Percentiles rank a stretch among this genome's conserved stretches.
phyloP scores from a whole-genome alignment of 2,113 vertebrate species.

The Onychostruthus taczanowskii region DNA sequence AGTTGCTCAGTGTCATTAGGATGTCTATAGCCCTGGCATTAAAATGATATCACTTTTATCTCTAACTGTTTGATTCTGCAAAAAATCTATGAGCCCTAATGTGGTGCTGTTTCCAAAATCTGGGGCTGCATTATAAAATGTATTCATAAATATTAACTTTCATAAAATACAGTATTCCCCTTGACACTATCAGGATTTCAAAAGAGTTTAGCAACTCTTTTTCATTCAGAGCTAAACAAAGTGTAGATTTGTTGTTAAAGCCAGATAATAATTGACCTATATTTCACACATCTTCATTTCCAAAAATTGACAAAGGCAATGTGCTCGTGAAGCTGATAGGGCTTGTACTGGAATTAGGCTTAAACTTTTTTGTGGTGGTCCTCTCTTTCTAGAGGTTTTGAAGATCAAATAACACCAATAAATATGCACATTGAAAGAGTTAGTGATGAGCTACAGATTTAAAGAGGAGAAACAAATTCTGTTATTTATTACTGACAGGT shows the following conservation, averaged over 20 bases:
- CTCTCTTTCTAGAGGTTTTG: not conserved
- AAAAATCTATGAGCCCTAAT: not conserved
- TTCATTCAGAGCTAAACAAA: not conserved
- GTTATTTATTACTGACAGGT: not conserved
- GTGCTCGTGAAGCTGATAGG: not conserved
- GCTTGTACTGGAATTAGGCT: not conserved
- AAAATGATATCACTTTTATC: not conserved
- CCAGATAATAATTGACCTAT: conserved; percentile 13
- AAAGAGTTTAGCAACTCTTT: not conserved
- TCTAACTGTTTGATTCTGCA: not conserved
- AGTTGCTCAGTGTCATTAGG: not conserved
- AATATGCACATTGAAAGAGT: not conserved
- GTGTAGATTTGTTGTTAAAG: not conserved
- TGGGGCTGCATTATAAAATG: not conserved
- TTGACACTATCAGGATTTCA: not conserved
- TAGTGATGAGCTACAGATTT: not conserved
- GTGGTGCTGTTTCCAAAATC: not conserved
- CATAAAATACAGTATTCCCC: not conserved
- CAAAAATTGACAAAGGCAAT: not conserved
- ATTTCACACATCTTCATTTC: conserved; percentile 4
- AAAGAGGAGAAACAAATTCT: not conserved
- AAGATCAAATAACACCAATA: not conserved
- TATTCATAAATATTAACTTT: not conserved
- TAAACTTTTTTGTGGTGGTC: not conserved
- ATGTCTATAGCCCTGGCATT: not conserved